Conservation (phyloP, 1,140 invertebrate species). For the Drosophila bifasciata region DNA sequence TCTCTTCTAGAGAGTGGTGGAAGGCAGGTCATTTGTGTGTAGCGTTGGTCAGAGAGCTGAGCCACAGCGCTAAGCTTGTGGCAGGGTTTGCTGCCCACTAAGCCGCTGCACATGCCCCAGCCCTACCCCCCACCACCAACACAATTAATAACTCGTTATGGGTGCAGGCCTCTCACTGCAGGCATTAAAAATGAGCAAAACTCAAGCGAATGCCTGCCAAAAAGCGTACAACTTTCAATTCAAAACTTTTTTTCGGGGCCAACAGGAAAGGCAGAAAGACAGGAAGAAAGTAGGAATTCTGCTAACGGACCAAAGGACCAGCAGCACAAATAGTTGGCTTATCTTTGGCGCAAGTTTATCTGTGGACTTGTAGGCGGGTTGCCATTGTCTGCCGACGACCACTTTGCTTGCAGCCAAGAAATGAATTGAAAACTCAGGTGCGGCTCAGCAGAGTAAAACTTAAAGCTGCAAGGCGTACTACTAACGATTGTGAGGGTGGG, state of each 20-base stretch:
- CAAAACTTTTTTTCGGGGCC: conserved; percentile 39
- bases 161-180: too few species aligned
- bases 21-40: conserved; percentile 22
- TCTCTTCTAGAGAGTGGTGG: conserved; percentile 19
- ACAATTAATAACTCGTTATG: conserved; percentile 58
- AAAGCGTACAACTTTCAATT: conserved; percentile 69
- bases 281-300: neutral
- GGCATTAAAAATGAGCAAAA: neutral
- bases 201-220: conserved; percentile 47
- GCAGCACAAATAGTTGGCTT: conserved; percentile 59
- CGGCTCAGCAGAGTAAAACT: conserved; percentile 24
- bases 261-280: conserved; percentile 4
- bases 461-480: conserved; percentile 28
- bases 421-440: conserved; percentile 73
- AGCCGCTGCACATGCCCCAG: conserved; percentile 38
- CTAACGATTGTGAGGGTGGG: too few species aligned
- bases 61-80: conserved; percentile 10
- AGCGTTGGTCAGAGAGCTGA: too few species aligned
- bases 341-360: conserved; percentile 49
- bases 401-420: conserved; percentile 46
- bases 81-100: conserved; percentile 47
- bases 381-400: conserved; percentile 45
- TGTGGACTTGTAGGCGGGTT: conserved; percentile 16
- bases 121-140: neutral
- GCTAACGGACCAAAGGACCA: conserved; percentile 1